A percentile compares a stretch with the other conserved stretches of the same genome.
These are phyloP conservation scores for Chaetops frenatus DNA, from an alignment of 2,113 vertebrate species.

Conservation along the genomic window DNA sequence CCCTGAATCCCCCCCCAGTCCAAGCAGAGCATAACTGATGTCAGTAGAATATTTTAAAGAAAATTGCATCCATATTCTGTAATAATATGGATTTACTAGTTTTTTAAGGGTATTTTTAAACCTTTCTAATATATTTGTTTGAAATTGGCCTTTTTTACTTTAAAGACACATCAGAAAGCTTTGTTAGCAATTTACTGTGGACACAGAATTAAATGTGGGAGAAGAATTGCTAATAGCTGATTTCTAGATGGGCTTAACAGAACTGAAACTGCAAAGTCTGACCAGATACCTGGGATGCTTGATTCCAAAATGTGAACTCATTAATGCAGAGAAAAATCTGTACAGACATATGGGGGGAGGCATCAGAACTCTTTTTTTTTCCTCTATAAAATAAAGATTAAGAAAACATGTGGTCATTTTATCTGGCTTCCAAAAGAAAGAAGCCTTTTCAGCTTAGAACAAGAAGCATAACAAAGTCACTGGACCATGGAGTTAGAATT, in stretches of 20 bases:
- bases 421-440: background rate
- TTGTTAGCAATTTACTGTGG: background rate
- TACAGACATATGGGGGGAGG: background rate
- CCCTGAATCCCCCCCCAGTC: too few relatives aligned
- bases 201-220: background rate
- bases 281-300: background rate
- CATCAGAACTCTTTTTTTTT: background rate
- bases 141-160: background rate
- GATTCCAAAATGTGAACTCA: background rate
- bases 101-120: background rate
- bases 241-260: background rate
- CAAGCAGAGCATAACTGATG: background rate
- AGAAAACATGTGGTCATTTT: background rate
- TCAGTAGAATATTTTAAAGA: background rate
- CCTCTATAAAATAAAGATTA: background rate
- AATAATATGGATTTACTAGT: background rate
- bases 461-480: background rate
- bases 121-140: background rate
- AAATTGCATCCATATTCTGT: background rate
- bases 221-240: background rate
- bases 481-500: background rate
- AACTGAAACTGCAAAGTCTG: background rate
- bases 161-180: background rate
- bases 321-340: background rate
- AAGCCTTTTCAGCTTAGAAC: background rate